A percentile compares a stretch with the other conserved stretches of the same genome.
Evolutionary conservation across 1,140 invertebrate genomes (phyloP).

Genomic region (Zaprionus vittiger): DNA sequence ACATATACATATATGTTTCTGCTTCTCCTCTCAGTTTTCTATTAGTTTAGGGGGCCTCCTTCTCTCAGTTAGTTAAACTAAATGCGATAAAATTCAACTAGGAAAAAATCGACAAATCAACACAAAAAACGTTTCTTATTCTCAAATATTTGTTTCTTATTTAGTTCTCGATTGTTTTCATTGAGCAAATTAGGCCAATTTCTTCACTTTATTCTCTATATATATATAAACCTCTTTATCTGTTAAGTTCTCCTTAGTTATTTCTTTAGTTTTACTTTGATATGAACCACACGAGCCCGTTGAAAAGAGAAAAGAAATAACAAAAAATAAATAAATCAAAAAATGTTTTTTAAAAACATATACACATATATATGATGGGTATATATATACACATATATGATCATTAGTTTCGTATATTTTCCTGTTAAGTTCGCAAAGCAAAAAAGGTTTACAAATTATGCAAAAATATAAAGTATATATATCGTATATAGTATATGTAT

Average conservation of each 20-base stretch:
- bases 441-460: constrained; percentile 16
- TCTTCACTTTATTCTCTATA: constrained; percentile 30
- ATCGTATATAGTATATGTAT: background rate
- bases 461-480: constrained; percentile 11
- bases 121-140: constrained; percentile 20
- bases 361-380: constrained; percentile 20
- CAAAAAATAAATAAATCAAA: background rate
- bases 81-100: constrained; percentile 71
- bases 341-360: constrained; percentile 27
- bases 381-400: constrained; percentile 17
- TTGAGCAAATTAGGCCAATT: constrained; percentile 76
- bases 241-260: constrained; percentile 18
- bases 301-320: constrained; percentile 19
- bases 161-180: constrained; percentile 16
- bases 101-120: constrained; percentile 35
- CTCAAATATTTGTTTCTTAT: constrained; percentile 37
- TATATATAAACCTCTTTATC: constrained; percentile 19
- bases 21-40: background rate
- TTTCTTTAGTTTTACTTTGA: constrained; percentile 44
- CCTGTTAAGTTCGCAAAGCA: constrained; percentile 29
- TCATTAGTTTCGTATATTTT: constrained; percentile 18
- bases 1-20: constrained; percentile 18
- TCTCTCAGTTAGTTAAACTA: constrained; percentile 66
- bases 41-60: constrained; percentile 36
- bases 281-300: constrained; percentile 53